phyloP scores from a whole-genome alignment of 1,140 invertebrate species.

The Hormaphis cornu region DNA sequence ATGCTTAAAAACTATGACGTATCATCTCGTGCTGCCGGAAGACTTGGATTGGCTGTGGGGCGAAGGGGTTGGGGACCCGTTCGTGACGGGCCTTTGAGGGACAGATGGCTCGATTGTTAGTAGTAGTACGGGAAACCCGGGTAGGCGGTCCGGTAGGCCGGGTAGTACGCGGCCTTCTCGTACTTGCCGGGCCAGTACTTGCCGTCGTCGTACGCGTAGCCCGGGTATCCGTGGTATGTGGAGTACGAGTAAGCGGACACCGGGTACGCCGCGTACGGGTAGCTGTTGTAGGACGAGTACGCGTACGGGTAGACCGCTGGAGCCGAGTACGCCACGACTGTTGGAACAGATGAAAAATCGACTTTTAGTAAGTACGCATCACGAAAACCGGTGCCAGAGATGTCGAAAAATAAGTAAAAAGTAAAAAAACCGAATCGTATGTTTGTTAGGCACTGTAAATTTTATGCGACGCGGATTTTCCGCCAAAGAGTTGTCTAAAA shows the following conservation, averaged over 20 bases:
- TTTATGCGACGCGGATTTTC: too few relatives aligned
- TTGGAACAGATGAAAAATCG: neutral
- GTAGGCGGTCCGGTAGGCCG: constrained; percentile 9
- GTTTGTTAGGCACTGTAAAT: too few relatives aligned
- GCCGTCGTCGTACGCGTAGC: constrained; percentile 36
- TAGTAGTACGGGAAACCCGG: neutral
- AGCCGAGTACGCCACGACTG: constrained; percentile 15
- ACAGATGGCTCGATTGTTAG: neutral
- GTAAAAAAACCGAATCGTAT: too few relatives aligned
- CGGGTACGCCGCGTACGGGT: constrained; percentile 31
- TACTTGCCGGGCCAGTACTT: constrained; percentile 39
- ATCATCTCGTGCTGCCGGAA: neutral
- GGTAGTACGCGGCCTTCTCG: constrained; percentile 29
- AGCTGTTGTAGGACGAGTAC: neutral
- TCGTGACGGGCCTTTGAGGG: neutral
- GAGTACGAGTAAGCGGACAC: constrained; percentile 29
- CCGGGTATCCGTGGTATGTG: constrained; percentile 30
- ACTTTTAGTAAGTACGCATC: too few relatives aligned
- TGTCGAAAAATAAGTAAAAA: too few relatives aligned
- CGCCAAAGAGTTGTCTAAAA: too few relatives aligned
- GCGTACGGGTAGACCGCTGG: constrained; percentile 25
- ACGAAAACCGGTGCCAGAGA: too few relatives aligned
- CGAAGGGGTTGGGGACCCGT: neutral
- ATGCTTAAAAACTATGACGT: constrained; percentile 10
- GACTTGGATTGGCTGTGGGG: neutral